Conservation (phyloP, 2,113 vertebrate genomes). For the Phrynosoma blainvillii region DNA sequence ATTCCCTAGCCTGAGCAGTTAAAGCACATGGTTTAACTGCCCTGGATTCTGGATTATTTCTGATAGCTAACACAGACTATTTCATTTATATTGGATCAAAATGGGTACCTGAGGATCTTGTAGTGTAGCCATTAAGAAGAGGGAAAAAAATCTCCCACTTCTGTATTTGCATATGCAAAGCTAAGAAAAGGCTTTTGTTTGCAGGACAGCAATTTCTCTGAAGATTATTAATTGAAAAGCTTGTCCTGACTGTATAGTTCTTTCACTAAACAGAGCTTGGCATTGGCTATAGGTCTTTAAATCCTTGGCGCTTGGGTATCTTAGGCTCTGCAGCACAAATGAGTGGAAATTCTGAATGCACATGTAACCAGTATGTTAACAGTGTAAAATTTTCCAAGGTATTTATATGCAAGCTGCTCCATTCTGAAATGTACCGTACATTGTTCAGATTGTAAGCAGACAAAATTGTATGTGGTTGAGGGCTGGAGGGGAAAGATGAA, state of each 20-base stretch:
- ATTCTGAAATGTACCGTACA: neutral
- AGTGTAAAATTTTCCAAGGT: constrained; percentile 34
- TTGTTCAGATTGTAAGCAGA: constrained; percentile 35
- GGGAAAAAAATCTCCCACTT: neutral
- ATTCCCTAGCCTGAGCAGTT: no score
- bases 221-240: neutral
- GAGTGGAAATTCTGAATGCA: constrained; percentile 20
- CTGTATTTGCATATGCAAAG: neutral
- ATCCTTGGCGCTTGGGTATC: neutral
- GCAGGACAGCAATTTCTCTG: neutral
- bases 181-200: accelerated
- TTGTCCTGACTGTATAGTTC: accelerated
- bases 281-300: constrained; percentile 27
- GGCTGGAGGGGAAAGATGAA: neutral
- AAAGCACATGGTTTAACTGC: no score
- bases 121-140: neutral
- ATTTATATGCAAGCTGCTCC: constrained; percentile 25
- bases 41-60: no score
- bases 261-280: constrained; percentile 18
- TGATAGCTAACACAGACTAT: neutral
- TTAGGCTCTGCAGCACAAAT: constrained; percentile 25
- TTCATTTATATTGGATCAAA: neutral
- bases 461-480: constrained; percentile 46
- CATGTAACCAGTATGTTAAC: neutral
- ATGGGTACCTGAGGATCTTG: neutral